Evolutionary conservation across 2,888 invertebrate species (phyloP), one percentile per base, ranked within the genome.

Genomic region (Anaspis maculata): DNA sequence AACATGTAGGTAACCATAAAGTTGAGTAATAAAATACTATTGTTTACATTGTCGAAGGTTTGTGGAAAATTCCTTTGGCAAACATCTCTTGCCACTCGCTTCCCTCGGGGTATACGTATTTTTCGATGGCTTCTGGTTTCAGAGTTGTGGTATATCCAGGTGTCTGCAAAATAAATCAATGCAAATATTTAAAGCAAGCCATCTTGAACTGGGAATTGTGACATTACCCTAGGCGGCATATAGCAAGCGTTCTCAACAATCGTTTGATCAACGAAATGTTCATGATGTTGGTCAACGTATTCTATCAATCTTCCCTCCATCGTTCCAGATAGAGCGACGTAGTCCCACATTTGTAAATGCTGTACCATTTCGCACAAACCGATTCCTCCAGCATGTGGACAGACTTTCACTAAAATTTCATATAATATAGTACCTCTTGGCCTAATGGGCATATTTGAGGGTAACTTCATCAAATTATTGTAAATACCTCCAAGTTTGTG

Each of bases 331-430:
- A 90, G 62, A 30, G 77, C 73, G 2, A 84, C 73, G 64, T 74
- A 91, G 64, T 92, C 90, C 83, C 89, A 91, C 67, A 82, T 79
- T 64, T 90, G 86, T 25, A 92, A 69, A 66, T 94, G 92, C 51
- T 91, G 91, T 2, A 92, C 89, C 80, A 91, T 84, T 69, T 92
- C 92, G 56, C 92, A 92, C 2, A 94, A 72, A 2, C 91, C 92
- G 6, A 92, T 83, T 4, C 92, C 94, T n/a, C 92, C 94, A 37
- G 90, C 91, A 68, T 94, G 92, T 0, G 94, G 92, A 59, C 90
- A 91, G 2, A 94, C 88, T 54, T 88, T 88, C 10, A 91, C 90
- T 90, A 62, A 13, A 68, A 61, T n/a, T n/a, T n/a, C n/a, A n/a
- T n/a, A n/a, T n/a, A n/a, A n/a, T n/a, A 37, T 13, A 16, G 13